Base-by-base conservation (phyloP, 1,140 invertebrate species). In the Hypothenemus hampei region DNA sequence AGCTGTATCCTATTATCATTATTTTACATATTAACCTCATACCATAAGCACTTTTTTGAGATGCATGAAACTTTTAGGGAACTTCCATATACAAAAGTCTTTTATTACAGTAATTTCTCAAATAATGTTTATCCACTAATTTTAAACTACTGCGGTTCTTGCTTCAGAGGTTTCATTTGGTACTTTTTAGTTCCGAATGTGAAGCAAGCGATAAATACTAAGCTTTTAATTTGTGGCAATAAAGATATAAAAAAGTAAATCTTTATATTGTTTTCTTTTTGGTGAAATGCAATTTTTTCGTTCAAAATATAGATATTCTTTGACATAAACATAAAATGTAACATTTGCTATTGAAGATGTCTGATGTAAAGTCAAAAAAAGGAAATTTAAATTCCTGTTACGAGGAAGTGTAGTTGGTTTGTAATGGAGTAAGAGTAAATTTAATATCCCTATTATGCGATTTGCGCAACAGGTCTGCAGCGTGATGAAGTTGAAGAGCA, bases 401-500 rank as follows among this genome's bases (percentile, higher is more conserved):
- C 13, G 54, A 47, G 13, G 51, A 39, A 22, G 35, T 61, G 24
- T 62, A 62, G 44, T 56, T 84, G 10, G 83, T 84, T 62, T 78
- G 73, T 36, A 85, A 72, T 6, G 84, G 82, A 44, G 78, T 72
- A 54, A 87, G 81, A 60, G 77, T 78, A 53, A 78, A 79, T 66
- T 82, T 79, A 7, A 81, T 71, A 65, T 86, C 84, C 51, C 77
- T 73, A 15, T 77, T 81, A 64, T 79, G 77, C 1, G 77, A 74
- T 65, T 81, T 79, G 29, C 83, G 73, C 11, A 93, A 72, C 61
- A 81, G 79, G 40, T 78, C 79, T 6, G 89, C 87, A 11, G 91
- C 92, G 73, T 96, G 91, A 13, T 90, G 86, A 54, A 97, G 78
- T 69, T 97, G 93, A 24, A 96, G 69, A 1, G 89, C 84, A 67